These are phyloP conservation scores for Ophraella communa DNA, from an alignment of 2,888 invertebrate species.

Conservation along the genomic window DNA sequence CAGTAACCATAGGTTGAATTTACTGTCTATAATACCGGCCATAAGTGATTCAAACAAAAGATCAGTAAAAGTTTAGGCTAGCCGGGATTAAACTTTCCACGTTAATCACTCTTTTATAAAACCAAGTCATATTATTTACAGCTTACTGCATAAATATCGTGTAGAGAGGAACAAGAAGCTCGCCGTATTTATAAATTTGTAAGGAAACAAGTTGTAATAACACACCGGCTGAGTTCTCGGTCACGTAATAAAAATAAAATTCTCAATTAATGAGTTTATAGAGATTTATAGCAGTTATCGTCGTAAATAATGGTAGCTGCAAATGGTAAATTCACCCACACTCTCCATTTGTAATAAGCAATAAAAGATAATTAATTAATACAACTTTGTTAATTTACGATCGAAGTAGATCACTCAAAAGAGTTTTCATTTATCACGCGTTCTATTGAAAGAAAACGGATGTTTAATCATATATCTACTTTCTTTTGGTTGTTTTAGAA, in stretches of 20 bases:
- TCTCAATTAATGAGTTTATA: slow-evolving; percentile 46
- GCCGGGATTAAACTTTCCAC: background rate
- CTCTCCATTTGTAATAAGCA: slow-evolving; percentile 49
- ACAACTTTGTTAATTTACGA: slow-evolving; percentile 48
- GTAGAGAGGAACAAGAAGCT: slow-evolving; percentile 22
- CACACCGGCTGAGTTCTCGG: slow-evolving; percentile 37
- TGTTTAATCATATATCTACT: background rate
- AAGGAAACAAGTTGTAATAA: slow-evolving; percentile 43
- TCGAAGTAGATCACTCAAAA: slow-evolving; percentile 35
- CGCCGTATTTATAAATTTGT: slow-evolving; percentile 34
- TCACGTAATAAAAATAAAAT: slow-evolving; percentile 46
- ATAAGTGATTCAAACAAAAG: no score
- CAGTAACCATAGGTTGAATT: no score
- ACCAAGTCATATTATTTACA: background rate
- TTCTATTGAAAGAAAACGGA: slow-evolving; percentile 6
- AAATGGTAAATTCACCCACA: slow-evolving; percentile 54
- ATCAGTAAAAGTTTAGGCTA: background rate
- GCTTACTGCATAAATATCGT: slow-evolving; percentile 1
- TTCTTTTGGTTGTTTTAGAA: background rate
- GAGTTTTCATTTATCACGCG: slow-evolving; percentile 31
- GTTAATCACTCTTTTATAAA: background rate
- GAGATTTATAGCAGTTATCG: slow-evolving; percentile 48
- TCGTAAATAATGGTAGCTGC: slow-evolving; percentile 53
- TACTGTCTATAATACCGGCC: no score
- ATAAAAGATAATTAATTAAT: slow-evolving; percentile 54